These are phyloP conservation scores for Phaenicophaeus curvirostris DNA, from an alignment of 2,797 vertebrate species.

Conservation along the genomic window DNA sequence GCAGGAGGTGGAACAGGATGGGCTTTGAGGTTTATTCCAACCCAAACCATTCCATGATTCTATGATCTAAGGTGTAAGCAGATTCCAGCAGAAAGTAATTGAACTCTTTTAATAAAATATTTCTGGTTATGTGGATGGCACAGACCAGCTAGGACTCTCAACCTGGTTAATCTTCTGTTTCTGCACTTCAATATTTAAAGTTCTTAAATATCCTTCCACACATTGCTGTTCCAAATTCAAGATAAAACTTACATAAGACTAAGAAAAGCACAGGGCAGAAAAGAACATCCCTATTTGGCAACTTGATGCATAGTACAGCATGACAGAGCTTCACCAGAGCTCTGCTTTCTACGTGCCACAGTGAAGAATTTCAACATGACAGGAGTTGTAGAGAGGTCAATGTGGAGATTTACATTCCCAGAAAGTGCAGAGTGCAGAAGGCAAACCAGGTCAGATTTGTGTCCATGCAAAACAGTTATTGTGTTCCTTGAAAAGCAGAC, in stretches of 20 bases:
- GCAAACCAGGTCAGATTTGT: not conserved
- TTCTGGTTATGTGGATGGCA: not conserved
- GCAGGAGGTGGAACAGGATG: no score
- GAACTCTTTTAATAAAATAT: not conserved
- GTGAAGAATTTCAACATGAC: not conserved
- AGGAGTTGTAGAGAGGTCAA: not conserved
- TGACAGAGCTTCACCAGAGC: not conserved
- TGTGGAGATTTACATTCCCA: not conserved
- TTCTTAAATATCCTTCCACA: not conserved
- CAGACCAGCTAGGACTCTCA: not conserved
- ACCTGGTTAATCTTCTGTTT: not conserved
- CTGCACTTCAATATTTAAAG: not conserved
- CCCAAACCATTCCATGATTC: no score
- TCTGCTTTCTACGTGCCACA: not conserved
- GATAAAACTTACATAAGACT: not conserved
- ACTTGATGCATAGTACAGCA: not conserved
- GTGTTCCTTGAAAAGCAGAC: not conserved
- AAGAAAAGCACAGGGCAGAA: not conserved
- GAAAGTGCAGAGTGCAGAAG: not conserved
- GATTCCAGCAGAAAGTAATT: not conserved
- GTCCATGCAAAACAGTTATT: rapidly evolving
- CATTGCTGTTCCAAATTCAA: not conserved
- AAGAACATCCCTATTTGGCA: not conserved
- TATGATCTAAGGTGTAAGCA: not conserved
- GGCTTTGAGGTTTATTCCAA: no score